phyloP scores from a whole-genome alignment of 2,113 vertebrate species.

The Catagonus wagneri region DNA sequence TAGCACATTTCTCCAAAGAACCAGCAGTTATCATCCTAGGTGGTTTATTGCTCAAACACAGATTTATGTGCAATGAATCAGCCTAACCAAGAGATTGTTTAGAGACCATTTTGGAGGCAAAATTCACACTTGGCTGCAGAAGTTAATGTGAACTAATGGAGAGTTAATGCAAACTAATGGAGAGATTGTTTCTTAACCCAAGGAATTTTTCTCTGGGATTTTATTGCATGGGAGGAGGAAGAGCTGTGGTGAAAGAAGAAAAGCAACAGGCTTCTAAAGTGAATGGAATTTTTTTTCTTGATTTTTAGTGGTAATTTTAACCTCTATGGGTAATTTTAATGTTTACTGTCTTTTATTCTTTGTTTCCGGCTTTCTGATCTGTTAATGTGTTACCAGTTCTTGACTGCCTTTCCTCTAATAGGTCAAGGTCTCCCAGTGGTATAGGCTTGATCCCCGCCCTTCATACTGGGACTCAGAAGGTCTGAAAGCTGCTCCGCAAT shows the following conservation, averaged over 20 bases:
- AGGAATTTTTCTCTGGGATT: not conserved
- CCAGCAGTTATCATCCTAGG: accelerated
- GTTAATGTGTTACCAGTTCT: not conserved
- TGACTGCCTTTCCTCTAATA: not conserved
- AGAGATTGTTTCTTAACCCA: not conserved
- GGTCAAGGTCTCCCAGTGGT: not conserved
- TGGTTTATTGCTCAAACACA: not conserved
- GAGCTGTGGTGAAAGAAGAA: not conserved
- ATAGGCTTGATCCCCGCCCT: not conserved
- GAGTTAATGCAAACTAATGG: not conserved
- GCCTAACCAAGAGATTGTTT: not conserved
- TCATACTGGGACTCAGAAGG: not conserved
- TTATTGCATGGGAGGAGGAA: not conserved
- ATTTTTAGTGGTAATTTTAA: not conserved
- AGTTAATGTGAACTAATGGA: not conserved
- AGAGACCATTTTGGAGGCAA: not conserved
- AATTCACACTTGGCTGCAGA: not conserved
- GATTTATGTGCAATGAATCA: not conserved
- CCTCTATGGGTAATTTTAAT: not conserved
- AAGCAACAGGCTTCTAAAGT: not conserved
- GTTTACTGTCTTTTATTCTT: not conserved
- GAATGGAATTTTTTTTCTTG: constrained; percentile 8
- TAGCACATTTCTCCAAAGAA: not conserved
- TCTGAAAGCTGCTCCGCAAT: not conserved
- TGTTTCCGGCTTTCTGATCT: not conserved